A percentile compares a stretch with the other conserved stretches of the same genome.
Evolutionary conservation across 2,888 invertebrate genomes (phyloP).

Genomic region (Ellobium chinense): DNA sequence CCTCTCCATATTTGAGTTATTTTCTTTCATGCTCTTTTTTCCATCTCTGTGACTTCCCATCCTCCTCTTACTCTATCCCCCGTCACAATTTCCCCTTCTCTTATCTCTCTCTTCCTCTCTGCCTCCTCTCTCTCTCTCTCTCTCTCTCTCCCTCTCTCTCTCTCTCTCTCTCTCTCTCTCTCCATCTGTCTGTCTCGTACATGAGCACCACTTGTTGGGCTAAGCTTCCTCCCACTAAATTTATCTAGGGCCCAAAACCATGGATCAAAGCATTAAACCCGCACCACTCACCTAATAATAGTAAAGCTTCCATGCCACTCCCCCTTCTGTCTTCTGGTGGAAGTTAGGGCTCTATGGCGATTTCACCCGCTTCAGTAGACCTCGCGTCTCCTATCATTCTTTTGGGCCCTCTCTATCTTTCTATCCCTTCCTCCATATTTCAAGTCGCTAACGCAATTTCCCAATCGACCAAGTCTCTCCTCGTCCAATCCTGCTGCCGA

Average conservation of each 20-base stretch:
- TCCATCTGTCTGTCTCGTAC: too few relatives aligned
- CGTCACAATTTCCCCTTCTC: not conserved
- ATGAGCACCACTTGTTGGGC: too few relatives aligned
- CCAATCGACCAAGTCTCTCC: too few relatives aligned
- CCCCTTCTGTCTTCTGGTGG: too few relatives aligned
- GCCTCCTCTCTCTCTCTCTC: not conserved
- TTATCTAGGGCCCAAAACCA: too few relatives aligned
- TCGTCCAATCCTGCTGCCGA: too few relatives aligned
- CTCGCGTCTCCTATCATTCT: not conserved
- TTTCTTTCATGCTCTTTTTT: not conserved
- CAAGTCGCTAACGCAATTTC: too few relatives aligned
- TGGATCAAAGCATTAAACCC: too few relatives aligned
- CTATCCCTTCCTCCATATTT: not conserved
- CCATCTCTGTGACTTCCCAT: not conserved
- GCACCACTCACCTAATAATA: too few relatives aligned
- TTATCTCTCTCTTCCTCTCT: not conserved
- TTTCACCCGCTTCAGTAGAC: not conserved
- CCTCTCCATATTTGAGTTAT: not conserved
- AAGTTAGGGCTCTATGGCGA: too few relatives aligned
- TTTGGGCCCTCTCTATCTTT: not conserved
- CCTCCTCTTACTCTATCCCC: not conserved
- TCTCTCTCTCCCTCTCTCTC: not conserved
- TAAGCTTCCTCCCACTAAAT: too few relatives aligned
- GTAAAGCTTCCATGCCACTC: too few relatives aligned
- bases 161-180: constrained; percentile 8